phyloP scores from a whole-genome alignment of 2,113 vertebrate species.

The Periophthalmus modestus region DNA sequence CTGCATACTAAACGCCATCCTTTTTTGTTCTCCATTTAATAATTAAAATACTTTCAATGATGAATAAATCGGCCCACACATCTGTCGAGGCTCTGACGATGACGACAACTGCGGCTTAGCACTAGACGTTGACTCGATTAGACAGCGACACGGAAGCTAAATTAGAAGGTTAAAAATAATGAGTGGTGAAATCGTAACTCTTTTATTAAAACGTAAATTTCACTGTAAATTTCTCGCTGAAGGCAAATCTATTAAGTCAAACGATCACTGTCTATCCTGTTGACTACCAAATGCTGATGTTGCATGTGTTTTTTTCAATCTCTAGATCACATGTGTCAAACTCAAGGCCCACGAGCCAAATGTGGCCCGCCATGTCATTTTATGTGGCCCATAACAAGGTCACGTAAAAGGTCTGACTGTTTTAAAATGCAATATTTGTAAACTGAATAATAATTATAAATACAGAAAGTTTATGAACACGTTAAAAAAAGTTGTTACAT shows the following conservation, averaged over 20 bases:
- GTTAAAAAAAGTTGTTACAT: too few species aligned
- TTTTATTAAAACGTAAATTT: constrained; percentile 22
- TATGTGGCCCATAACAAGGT: too few species aligned
- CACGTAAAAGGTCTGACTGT: too few species aligned
- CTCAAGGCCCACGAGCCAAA: too few species aligned
- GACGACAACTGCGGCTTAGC: constrained; percentile 6
- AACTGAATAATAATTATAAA: too few species aligned
- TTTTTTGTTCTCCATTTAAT: constrained; percentile 2
- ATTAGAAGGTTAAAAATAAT: constrained; percentile 19
- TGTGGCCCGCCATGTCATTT: too few species aligned
- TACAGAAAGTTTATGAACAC: too few species aligned
- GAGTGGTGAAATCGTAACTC: constrained; percentile 4
- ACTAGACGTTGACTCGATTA: constrained; percentile 7
- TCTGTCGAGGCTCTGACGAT: constrained; percentile 2
- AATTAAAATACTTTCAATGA: constrained; percentile 1
- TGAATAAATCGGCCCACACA: constrained; percentile 10
- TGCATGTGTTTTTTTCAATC: too few species aligned
- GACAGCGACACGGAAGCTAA: not conserved
- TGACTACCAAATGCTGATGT: not conserved
- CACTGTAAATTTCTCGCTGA: constrained; percentile 24
- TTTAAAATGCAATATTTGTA: too few species aligned
- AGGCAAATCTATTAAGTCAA: constrained; percentile 61
- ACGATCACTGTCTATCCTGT: constrained; percentile 45
- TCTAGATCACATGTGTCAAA: too few species aligned
- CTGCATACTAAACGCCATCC: not conserved